These are phyloP conservation scores for Ictalurus punctatus DNA, from an alignment of 2,113 vertebrate genomes.

Conservation along the genomic window DNA sequence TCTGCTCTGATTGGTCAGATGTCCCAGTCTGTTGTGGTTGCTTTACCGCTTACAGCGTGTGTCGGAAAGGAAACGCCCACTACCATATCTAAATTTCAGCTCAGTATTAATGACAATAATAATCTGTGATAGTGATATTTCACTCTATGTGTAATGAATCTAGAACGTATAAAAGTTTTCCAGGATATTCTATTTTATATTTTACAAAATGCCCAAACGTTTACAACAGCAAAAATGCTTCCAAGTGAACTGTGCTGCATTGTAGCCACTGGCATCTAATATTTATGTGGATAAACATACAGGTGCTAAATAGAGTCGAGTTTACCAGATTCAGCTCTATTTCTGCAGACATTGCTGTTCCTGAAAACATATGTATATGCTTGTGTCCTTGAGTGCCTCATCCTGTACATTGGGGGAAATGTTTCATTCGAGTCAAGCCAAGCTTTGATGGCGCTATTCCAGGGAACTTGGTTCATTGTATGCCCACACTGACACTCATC, in stretches of 20 bases:
- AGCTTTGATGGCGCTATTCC: constrained; percentile 62
- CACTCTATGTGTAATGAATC: no score
- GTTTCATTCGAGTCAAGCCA: constrained; percentile 36
- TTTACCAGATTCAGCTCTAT: not conserved
- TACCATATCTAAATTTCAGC: no score
- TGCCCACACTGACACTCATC: constrained; percentile 61
- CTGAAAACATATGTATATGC: not conserved
- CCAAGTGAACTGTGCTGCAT: not conserved
- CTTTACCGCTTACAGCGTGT: no score
- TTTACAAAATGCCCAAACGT: not conserved
- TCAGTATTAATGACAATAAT: no score
- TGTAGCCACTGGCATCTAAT: not conserved
- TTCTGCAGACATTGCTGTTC: not conserved
- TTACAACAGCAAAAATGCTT: not conserved
- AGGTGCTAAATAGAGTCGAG: not conserved
- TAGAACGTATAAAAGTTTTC: no score
- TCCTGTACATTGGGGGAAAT: not conserved
- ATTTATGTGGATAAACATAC: not conserved
- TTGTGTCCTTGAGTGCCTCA: not conserved
- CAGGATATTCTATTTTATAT: no score
- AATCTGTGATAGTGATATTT: no score
- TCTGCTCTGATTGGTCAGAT: no score
- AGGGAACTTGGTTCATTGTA: constrained; percentile 61
- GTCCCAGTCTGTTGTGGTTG: no score
- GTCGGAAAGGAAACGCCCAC: no score